Percentiles rank a stretch among this genome's conserved stretches.
These are phyloP conservation scores for Lasiommata megera DNA, from an alignment of 2,888 invertebrate genomes.

Conservation along the genomic window DNA sequence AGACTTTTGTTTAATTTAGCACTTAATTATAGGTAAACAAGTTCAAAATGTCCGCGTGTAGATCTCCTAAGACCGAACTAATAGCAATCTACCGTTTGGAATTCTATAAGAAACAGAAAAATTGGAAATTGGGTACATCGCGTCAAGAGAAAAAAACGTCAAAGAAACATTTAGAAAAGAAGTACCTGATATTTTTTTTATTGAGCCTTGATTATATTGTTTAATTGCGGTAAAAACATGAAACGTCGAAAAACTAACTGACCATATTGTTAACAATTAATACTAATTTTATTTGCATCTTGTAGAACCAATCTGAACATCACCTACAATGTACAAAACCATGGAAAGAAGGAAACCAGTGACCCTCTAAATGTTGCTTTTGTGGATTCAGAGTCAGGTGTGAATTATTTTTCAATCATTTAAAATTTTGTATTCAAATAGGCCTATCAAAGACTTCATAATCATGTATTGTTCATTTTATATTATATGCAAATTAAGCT, in stretches of 20 bases:
- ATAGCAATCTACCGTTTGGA: slow-evolving; percentile 53
- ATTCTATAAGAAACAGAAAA: slow-evolving; percentile 56
- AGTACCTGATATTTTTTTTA: too few relatives aligned
- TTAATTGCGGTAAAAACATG: too few relatives aligned
- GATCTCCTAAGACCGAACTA: slow-evolving; percentile 38
- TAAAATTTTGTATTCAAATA: too few relatives aligned
- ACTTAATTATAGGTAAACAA: neutral
- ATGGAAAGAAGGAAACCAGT: slow-evolving; percentile 11
- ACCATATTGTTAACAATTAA: too few relatives aligned
- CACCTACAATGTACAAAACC: slow-evolving; percentile 37
- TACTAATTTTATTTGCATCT: neutral
- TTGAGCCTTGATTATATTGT: too few relatives aligned
- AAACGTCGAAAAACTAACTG: too few relatives aligned
- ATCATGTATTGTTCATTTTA: too few relatives aligned
- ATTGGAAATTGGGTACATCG: slow-evolving; percentile 49
- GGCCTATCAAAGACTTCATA: too few relatives aligned
- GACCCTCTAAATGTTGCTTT: slow-evolving; percentile 40
- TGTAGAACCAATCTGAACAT: slow-evolving; percentile 36
- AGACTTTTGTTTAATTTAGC: too few relatives aligned
- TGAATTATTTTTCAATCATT: neutral
- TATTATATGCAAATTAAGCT: too few relatives aligned
- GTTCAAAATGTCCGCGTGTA: slow-evolving; percentile 26
- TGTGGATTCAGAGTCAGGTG: slow-evolving; percentile 37
- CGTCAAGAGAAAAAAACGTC: slow-evolving; percentile 21
- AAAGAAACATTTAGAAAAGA: slow-evolving; percentile 29